phyloP scores from a whole-genome alignment of 2,113 vertebrate genomes.

The Pipra filicauda region DNA sequence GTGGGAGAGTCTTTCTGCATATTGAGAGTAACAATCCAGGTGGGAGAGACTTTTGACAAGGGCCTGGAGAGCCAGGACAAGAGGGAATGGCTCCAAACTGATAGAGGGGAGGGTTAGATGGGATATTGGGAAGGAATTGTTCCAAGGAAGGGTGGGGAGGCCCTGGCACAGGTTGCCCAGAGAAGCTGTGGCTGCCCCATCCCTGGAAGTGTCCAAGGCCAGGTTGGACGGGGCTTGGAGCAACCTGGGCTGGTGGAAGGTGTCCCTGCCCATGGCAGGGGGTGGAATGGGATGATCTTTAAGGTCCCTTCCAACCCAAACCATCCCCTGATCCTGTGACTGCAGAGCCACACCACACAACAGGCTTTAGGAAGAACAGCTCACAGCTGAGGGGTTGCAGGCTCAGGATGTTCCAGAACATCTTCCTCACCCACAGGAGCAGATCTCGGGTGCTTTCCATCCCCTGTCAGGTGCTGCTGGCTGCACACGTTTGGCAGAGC shows the following conservation, averaged over 20 bases:
- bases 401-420: not conserved
- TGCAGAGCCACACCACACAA: not conserved
- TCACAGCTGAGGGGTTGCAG: not conserved
- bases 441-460: not conserved
- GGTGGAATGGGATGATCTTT: not conserved
- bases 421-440: not conserved
- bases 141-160: not conserved
- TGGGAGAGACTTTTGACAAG: not conserved
- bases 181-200: not conserved
- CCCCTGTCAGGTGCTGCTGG: not conserved
- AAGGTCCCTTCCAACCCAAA: not conserved
- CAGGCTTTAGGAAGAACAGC: not conserved
- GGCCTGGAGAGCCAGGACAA: not conserved
- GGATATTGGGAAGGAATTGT: not conserved
- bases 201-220: not conserved
- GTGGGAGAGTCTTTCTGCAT: not conserved
- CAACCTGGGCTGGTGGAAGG: fast-evolving
- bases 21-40: not conserved
- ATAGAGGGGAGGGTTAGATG: not conserved
- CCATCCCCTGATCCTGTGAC: not conserved
- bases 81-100: not conserved
- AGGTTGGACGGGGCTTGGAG: fast-evolving
- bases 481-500: not conserved
- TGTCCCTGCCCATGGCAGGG: not conserved
- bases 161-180: not conserved